Evolutionary conservation across 2,797 vertebrate genomes (phyloP).

Genomic region (Scolopax bukidnonensis): DNA sequence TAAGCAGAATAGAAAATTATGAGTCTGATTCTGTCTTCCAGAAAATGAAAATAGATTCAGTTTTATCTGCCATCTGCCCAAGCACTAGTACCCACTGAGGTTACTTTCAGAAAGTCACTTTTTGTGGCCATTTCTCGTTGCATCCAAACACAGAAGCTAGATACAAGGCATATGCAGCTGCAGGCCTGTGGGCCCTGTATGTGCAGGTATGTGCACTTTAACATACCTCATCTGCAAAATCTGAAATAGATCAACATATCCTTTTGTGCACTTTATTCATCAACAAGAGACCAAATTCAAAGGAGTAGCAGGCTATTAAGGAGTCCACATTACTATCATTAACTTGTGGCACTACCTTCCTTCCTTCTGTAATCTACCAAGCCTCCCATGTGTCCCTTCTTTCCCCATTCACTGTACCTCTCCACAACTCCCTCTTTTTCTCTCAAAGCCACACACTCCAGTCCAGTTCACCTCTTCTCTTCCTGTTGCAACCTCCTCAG

Average conservation of each 20-base stretch:
- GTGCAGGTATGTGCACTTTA: neutral
- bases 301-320: neutral
- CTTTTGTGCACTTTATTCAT: neutral
- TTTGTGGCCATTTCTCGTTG: neutral
- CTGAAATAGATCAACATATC: neutral
- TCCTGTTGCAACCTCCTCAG: neutral
- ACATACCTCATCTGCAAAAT: neutral
- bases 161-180: accelerated
- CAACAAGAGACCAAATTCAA: neutral
- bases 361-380: neutral
- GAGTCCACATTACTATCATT: neutral
- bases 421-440: neutral
- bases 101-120: neutral
- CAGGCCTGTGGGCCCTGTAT: neutral
- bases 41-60: neutral
- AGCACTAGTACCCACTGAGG: neutral
- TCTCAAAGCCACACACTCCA: neutral
- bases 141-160: neutral
- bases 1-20: neutral
- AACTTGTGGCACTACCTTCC: neutral
- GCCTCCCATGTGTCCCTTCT: neutral
- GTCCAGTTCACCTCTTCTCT: neutral
- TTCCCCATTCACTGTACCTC: neutral
- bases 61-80: neutral
- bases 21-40: neutral